phyloP scores from a whole-genome alignment of 2,113 vertebrate genomes.

The Pseudorhombus dupliciocellatus region DNA sequence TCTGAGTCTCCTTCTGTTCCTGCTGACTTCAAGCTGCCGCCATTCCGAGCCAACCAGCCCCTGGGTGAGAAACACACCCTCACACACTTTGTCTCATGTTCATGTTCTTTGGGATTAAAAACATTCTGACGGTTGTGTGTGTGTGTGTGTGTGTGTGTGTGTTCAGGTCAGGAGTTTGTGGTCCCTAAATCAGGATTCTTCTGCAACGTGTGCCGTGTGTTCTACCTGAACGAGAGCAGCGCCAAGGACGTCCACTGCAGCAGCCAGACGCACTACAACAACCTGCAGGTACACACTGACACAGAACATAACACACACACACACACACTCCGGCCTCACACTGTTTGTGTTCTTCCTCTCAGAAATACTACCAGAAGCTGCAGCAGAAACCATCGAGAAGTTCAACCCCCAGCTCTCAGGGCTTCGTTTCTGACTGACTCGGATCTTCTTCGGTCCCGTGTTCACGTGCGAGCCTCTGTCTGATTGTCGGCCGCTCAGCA shows the following conservation, averaged over 20 bases:
- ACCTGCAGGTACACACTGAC: conserved; percentile 54
- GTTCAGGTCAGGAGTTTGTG: conserved; percentile 78
- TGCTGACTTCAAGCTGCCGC: conserved; percentile 54
- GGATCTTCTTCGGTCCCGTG: not conserved
- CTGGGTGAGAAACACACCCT: conserved; percentile 61
- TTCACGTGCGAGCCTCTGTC: not conserved
- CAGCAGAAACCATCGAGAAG: not conserved
- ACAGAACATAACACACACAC: no score
- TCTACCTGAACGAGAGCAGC: conserved; percentile 52
- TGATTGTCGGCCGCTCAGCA: not conserved
- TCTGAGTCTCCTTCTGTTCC: conserved; percentile 41
- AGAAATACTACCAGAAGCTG: conserved; percentile 71
- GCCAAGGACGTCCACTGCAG: conserved; percentile 63
- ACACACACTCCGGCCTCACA: not conserved
- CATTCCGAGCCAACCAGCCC: conserved; percentile 67
- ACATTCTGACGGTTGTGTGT: no score
- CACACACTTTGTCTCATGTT: not conserved
- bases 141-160: not conserved
- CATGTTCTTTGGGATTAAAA: no score
- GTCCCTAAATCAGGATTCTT: conserved; percentile 78
- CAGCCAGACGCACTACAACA: conserved; percentile 62
- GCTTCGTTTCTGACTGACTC: conserved; percentile 33
- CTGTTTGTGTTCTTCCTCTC: not conserved
- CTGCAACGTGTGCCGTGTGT: conserved; percentile 77
- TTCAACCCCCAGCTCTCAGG: not conserved